Conservation (phyloP, 2,113 vertebrate genomes). For the Nerophis lumbriciformis region DNA sequence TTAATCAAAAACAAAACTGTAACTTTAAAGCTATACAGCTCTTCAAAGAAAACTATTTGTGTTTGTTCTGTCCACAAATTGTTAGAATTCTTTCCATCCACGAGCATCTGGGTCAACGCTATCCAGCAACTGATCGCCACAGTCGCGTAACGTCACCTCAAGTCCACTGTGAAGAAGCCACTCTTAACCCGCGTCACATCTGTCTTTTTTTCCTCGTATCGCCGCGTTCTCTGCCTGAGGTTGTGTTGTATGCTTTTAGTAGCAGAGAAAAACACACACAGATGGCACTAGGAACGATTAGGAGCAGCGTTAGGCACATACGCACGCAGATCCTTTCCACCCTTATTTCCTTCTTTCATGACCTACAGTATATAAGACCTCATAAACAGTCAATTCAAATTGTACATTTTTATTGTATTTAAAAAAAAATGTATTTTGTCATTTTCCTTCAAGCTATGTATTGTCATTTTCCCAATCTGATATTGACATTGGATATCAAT, state of each 20-base stretch:
- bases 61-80: neutral
- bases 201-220: conserved; percentile 12
- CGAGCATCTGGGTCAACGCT: neutral
- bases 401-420: too few relatives aligned
- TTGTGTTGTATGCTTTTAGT: conserved; percentile 19
- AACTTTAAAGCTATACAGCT: neutral
- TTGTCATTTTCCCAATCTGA: too few relatives aligned
- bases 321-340: conserved; percentile 1
- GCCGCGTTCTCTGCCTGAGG: conserved; percentile 26
- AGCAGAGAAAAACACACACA: conserved; percentile 47
- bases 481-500: too few relatives aligned
- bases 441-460: too few relatives aligned
- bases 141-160: neutral
- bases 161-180: neutral
- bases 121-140: neutral
- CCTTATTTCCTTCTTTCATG: conserved; percentile 13
- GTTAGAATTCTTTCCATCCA: neutral
- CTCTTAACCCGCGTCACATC: neutral
- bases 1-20: neutral
- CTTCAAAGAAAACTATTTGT: neutral
- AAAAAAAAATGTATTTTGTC: neutral
- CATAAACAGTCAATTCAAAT: neutral
- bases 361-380: neutral
- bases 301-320: conserved; percentile 8
- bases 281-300: conserved; percentile 42